Evolutionary conservation across 2,888 invertebrate species (phyloP), one percentile per base, ranked within the genome.

Genomic region (Tetropium fuscum): DNA sequence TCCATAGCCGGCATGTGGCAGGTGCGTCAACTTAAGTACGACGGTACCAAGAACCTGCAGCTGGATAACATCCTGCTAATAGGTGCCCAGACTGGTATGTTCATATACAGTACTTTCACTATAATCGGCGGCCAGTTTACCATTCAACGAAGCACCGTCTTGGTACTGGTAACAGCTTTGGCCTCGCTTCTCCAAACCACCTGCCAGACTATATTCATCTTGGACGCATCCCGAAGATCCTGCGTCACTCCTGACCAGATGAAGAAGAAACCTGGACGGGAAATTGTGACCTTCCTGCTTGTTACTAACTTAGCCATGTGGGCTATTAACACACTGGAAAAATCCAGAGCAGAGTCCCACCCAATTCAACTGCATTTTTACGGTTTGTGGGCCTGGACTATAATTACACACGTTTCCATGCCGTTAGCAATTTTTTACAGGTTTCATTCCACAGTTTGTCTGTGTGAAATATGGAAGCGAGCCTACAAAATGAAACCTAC

Each of bases 401-500:
- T 95, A 69, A 94, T 95, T 70, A 93, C 93, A 0, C 94, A 95
- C 77, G 90, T 94, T 0, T 92, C 93, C 0, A 93, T 94, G 89
- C 95, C 95, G 0, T 82, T 95, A 41, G 93, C 93, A 0, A 94
- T 95, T 70, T 95, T 95, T 82, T 95, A 94, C 81, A 84, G 95
- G 34, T 95, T 95, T 77, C 95, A 95, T 80, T 94, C 94, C 1
- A 94, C 95, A 0, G 95, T 95, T 70, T 95, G 95, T 79, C 86
- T 96, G 13, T 95, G 94, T 74, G 95, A 95, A 80, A 92, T 96
- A 55, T 96, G 95, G 95, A 95, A 94, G 79, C 88, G 90, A 63
- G 90, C 93, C 45, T 96, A 94, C 82, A 95, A 95, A 77, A 87
- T 88, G 67, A 88, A 89, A 69, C 80, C 82, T n/a, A 72, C 75